Percentiles rank a stretch among this genome's conserved stretches.
Evolutionary conservation across 30 jellyfish, hydroid and myxozoan genomes (phyloP).

Genomic region (Aurelia aurita complex sp. Pacific): DNA sequence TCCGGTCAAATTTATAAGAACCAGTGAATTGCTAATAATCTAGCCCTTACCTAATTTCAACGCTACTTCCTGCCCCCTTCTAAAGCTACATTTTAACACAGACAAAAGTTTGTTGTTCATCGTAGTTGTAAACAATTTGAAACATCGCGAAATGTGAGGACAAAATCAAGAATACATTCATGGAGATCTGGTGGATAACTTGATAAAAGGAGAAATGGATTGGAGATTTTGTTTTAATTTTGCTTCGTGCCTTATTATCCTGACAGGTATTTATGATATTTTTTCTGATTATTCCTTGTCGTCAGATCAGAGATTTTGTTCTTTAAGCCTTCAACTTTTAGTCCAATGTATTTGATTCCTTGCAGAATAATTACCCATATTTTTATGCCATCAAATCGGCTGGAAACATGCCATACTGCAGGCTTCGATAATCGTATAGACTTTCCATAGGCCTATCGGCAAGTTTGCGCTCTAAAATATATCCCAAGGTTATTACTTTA

Average conservation of each 20-base stretch:
- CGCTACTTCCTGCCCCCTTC: background rate
- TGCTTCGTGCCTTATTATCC: conserved; percentile 11
- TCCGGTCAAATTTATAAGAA: conserved; percentile 32
- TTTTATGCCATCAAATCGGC: too few species aligned
- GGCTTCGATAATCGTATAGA: too few species aligned
- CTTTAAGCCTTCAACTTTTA: background rate
- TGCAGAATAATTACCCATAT: too few species aligned
- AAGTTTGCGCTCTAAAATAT: too few species aligned
- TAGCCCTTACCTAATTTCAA: conserved; percentile 2
- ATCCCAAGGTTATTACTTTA: too few species aligned
- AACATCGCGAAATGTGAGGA: background rate
- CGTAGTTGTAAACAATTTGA: background rate
- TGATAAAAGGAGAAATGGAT: conserved; percentile 29
- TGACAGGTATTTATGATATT: conserved; percentile 22
- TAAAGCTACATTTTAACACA: background rate
- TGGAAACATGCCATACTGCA: too few species aligned
- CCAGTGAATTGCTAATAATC: conserved; percentile 30
- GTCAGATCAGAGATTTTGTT: background rate
- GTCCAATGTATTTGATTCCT: too few species aligned
- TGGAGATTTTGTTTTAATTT: conserved; percentile 20
- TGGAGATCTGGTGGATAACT: conserved; percentile 24
- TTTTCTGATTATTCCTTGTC: background rate
- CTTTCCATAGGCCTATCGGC: too few species aligned
- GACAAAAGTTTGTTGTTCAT: conserved; percentile 27
- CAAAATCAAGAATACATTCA: background rate